These are phyloP conservation scores for Phragmatobia fuliginosa DNA, from an alignment of 2,888 invertebrate genomes.

Conservation along the genomic window DNA sequence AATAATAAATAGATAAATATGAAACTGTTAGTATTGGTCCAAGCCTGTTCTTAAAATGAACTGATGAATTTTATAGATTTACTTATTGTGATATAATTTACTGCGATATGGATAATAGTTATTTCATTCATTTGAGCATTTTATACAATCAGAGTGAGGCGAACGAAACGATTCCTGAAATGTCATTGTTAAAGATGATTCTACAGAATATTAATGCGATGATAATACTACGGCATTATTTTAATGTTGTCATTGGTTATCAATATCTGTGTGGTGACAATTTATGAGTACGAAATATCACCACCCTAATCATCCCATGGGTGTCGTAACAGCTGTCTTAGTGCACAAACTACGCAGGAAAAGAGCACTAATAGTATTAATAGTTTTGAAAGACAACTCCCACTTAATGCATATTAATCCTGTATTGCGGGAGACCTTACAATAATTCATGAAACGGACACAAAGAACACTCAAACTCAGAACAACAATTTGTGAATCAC, in stretches of 20 bases:
- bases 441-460: no score
- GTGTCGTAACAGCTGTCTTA: no score
- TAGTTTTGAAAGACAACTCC: no score
- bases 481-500: no score
- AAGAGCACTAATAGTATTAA: no score
- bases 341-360: no score
- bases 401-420: no score
- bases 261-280: neutral
- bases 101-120: neutral
- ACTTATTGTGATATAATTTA: conserved; percentile 3
- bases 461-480: no score
- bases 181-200: conserved; percentile 3
- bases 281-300: neutral
- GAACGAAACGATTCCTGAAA: neutral
- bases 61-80: neutral
- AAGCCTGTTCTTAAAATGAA: neutral
- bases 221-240: neutral
- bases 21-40: neutral
- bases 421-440: no score
- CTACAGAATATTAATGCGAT: neutral
- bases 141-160: neutral
- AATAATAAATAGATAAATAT: neutral
- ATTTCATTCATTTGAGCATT: neutral
- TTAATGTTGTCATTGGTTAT: neutral
- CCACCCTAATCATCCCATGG: neutral